phyloP scores from a whole-genome alignment of 1,140 invertebrate genomes.

The Gryon sp. region DNA sequence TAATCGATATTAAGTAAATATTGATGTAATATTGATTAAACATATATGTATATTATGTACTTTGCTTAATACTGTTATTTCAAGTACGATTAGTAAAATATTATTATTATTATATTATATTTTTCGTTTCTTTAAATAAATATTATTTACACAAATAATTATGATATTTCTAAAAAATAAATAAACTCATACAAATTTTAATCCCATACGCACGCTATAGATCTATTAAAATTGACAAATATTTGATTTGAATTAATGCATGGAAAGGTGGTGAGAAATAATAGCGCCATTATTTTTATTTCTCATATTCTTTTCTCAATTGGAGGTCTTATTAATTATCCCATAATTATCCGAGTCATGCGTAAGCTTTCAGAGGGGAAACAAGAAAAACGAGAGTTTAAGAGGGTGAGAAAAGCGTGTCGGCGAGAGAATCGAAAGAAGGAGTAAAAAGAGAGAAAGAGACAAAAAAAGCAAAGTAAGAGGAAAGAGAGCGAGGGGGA shows the following conservation, averaged over 20 bases:
- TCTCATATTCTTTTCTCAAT: conserved; percentile 36
- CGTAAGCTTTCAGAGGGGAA: conserved; percentile 47
- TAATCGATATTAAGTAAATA: too few relatives aligned
- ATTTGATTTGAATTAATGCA: conserved; percentile 24
- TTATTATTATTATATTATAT: too few relatives aligned
- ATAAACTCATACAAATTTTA: background rate
- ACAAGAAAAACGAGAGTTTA: conserved; percentile 52
- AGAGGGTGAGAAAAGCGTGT: conserved; percentile 47
- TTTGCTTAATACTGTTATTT: too few relatives aligned
- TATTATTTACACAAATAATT: too few relatives aligned
- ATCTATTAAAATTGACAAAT: conserved; percentile 22
- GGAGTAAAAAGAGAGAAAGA: conserved; percentile 40
- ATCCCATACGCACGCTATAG: background rate
- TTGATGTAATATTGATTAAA: too few relatives aligned
- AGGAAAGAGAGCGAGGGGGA: conserved; percentile 4
- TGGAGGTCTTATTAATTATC: conserved; percentile 67
- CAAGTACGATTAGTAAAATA: too few relatives aligned
- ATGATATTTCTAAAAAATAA: too few relatives aligned
- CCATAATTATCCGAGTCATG: conserved; percentile 62
- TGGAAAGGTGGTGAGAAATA: conserved; percentile 11
- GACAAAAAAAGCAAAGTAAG: background rate
- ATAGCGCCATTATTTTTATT: conserved; percentile 36
- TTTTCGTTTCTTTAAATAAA: too few relatives aligned
- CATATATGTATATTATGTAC: too few relatives aligned
- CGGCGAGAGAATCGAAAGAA: conserved; percentile 31